phyloP scores from a whole-genome alignment of 2,888 invertebrate species.

The Agrypnus murinus region DNA sequence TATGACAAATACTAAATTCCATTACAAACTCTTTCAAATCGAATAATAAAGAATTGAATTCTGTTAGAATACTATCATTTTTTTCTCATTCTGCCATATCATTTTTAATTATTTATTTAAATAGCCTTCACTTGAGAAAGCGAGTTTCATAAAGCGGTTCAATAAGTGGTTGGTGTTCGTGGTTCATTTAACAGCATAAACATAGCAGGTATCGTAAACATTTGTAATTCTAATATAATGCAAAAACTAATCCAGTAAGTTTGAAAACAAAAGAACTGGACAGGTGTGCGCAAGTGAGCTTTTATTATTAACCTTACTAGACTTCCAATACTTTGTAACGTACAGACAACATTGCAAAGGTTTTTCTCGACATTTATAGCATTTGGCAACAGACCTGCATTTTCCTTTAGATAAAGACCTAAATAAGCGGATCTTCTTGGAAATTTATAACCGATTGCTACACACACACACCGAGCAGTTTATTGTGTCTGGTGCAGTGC shows the following conservation, averaged over 20 bases:
- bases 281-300: constrained; percentile 6
- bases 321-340: not conserved
- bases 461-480: constrained; percentile 23
- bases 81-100: no score
- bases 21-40: no score
- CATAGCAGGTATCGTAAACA: no score
- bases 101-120: no score
- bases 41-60: no score
- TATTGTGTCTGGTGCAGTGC: constrained; percentile 38
- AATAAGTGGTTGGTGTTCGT: no score
- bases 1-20: no score
- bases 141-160: no score
- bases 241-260: not conserved
- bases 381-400: constrained; percentile 34
- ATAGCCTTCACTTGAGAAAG: no score
- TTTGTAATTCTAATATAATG: no score
- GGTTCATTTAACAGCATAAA: no score
- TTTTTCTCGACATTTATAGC: constrained; percentile 35
- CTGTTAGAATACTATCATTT: no score
- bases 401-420: constrained; percentile 33
- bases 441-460: constrained; percentile 39
- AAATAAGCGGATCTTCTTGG: constrained; percentile 24
- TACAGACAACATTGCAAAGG: constrained; percentile 16
- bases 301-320: constrained; percentile 23
- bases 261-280: constrained; percentile 14